Evolutionary conservation across 2,797 vertebrate genomes (phyloP).

Genomic region (Hypotaenidia okinawae): DNA sequence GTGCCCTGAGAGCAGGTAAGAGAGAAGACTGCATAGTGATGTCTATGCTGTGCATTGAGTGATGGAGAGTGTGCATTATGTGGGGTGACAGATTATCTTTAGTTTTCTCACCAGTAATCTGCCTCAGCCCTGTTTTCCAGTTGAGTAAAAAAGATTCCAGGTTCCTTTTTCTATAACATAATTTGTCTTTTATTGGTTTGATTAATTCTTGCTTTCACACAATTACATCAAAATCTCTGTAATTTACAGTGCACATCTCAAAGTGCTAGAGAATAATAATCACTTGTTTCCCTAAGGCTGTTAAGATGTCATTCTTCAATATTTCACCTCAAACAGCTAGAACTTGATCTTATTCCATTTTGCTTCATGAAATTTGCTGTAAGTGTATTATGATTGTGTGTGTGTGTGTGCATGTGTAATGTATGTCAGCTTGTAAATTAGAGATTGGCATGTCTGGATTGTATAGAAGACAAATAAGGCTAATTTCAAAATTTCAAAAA

Average conservation of each 20-base stretch:
- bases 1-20: background rate
- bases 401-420: too few relatives aligned
- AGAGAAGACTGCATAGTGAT: background rate
- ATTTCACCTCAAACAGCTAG: background rate
- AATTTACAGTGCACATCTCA: background rate
- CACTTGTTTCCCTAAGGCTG: background rate
- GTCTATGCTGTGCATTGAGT: fast-evolving
- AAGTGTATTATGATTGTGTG: background rate
- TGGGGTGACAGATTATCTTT: background rate
- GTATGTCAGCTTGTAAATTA: background rate
- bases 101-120: background rate
- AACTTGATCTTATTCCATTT: background rate
- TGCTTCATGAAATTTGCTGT: background rate
- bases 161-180: background rate
- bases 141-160: background rate
- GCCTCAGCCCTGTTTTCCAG: background rate
- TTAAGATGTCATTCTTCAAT: background rate
- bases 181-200: background rate
- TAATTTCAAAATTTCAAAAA: background rate
- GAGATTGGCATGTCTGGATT: background rate
- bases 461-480: background rate
- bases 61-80: background rate
- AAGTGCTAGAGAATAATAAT: background rate
- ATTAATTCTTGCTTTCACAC: background rate
- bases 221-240: background rate